A percentile compares a stretch with the other conserved stretches of the same genome.
Evolutionary conservation across 1,140 invertebrate genomes (phyloP).

Genomic region (Bombus cullumanus): DNA sequence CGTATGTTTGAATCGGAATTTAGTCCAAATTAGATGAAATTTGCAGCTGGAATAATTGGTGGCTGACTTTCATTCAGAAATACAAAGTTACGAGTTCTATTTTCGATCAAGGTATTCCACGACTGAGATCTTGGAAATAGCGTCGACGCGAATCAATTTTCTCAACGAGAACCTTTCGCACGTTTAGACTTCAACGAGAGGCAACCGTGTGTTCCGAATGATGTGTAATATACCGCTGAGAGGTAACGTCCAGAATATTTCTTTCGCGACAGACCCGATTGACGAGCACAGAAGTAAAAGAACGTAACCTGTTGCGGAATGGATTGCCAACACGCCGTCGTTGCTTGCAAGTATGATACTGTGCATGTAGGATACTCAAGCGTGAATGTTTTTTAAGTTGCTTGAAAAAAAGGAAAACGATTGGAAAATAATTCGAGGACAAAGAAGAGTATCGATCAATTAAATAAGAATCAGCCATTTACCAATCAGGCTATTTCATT

Average conservation of each 20-base stretch:
- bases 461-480: background rate
- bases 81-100: background rate
- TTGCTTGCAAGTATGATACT: background rate
- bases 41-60: too few relatives aligned
- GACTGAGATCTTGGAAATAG: background rate
- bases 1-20: too few relatives aligned
- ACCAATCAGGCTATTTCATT: background rate
- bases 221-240: too few relatives aligned
- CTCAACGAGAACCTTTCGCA: background rate
- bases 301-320: constrained; percentile 54
- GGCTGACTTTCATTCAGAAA: background rate
- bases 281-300: background rate
- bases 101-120: too few relatives aligned
- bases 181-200: background rate
- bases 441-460: background rate
- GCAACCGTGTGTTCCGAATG: background rate
- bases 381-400: background rate
- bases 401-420: background rate
- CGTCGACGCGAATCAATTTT: background rate
- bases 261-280: background rate
- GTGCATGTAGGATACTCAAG: background rate
- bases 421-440: too few relatives aligned
- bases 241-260: background rate
- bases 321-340: constrained; percentile 6
- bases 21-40: too few relatives aligned